Evolutionary conservation across 2,797 vertebrate genomes (phyloP), one percentile per base, ranked within the genome.

Genomic region (Danionella dracula): DNA sequence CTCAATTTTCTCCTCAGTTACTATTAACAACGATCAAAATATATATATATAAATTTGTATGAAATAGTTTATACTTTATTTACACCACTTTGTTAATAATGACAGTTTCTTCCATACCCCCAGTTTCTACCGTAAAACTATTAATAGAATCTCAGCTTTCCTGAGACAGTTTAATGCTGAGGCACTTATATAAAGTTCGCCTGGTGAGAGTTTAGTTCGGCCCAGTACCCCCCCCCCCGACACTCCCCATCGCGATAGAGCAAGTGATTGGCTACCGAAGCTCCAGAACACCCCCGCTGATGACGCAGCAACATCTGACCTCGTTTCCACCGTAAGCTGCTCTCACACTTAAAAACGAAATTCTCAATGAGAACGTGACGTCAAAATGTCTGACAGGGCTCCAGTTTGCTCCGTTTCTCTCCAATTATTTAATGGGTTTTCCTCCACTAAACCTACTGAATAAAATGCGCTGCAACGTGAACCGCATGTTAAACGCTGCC

Each of bases 301-400:
- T 73, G 73, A 78, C 71, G 73, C 63, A 40, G 68, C 49, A 53
- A 27, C 37, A 62, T 54, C 71, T 73, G 73, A 75, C 76, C 73
- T 73, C 59, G 19, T 71, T 75, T 71, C 58, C 41, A 61, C 10
- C 62, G 21, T 13, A 32, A 56, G 8, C 53, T 31, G 42, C 31
- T 66, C 19, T 20, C 5, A 15, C 12, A 16, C 27, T 23, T 20
- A 19, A 35, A 59, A 32, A 34, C 32, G 23, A 38, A 55, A 65
- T 29, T 65, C 29, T 65, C 62, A 46, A 55, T 55, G 62, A 38
- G 19, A 29, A 10, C 7, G 13, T 56, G 51, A 66, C 50, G 57
- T 57, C 50, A 66, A 32, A 13, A 8, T 19, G 6, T 11, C 16
- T 19, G 11, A 15, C 29, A 13, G 10, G 12, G 17, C 45, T 27